phyloP scores from a whole-genome alignment of 2,797 vertebrate species.

The Taenioides sp. region DNA sequence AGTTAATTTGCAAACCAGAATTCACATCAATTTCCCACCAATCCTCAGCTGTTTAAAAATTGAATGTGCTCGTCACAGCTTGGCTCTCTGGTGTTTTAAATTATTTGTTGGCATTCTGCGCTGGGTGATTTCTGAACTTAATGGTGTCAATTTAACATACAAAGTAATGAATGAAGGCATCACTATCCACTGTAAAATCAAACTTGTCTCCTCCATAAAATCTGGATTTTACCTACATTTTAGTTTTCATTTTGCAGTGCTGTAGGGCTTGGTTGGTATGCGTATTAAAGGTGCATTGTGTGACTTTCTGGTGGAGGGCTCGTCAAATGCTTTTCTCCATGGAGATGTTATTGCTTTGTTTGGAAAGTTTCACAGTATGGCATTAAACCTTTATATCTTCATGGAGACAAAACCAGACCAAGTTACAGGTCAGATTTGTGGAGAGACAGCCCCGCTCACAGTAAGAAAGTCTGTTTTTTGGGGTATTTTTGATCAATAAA shows the following conservation, averaged over 20 bases:
- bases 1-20: neutral
- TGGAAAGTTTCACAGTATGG: too few relatives aligned
- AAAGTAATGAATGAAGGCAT: neutral
- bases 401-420: too few relatives aligned
- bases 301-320: too few relatives aligned
- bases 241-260: neutral
- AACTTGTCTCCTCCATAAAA: neutral
- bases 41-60: constrained; percentile 3
- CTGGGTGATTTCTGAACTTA: neutral
- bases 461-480: too few relatives aligned
- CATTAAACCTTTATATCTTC: too few relatives aligned
- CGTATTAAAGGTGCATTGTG: too few relatives aligned
- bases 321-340: too few relatives aligned
- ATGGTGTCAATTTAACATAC: constrained; percentile 3
- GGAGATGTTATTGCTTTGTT: too few relatives aligned
- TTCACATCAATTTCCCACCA: constrained; percentile 6
- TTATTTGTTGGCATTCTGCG: neutral
- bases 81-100: neutral
- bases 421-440: too few relatives aligned
- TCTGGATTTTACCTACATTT: neutral
- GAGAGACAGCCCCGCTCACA: too few relatives aligned
- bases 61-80: neutral
- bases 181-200: neutral
- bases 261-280: too few relatives aligned
- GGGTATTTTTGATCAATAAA: too few relatives aligned